A percentile compares a stretch with the other conserved stretches of the same genome.
phyloP scores from a whole-genome alignment of 2,888 invertebrate genomes.

The Catonia carolina region DNA sequence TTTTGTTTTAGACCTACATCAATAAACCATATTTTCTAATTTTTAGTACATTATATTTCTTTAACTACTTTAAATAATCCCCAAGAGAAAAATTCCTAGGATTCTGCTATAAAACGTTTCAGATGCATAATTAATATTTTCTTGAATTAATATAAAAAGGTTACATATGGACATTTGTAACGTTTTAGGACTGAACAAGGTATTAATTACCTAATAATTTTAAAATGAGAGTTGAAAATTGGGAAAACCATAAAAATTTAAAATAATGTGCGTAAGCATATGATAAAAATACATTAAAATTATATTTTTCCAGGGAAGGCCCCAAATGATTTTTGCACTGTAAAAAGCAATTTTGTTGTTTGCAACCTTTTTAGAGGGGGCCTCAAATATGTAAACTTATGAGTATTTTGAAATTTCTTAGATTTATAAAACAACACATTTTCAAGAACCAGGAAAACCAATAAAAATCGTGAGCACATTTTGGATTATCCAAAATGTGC shows the following conservation, averaged over 20 bases:
- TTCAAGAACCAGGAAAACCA: too few relatives aligned
- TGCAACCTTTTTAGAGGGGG: slow-evolving; percentile 7
- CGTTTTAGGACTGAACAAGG: background rate
- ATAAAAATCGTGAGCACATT: too few relatives aligned
- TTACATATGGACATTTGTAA: slow-evolving; percentile 1
- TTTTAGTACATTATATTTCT: background rate
- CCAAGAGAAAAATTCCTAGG: too few relatives aligned
- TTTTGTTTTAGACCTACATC: too few relatives aligned
- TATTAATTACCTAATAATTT: background rate
- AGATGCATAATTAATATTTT: background rate
- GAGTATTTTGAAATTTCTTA: too few relatives aligned
- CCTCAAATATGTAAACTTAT: too few relatives aligned
- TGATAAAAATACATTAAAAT: background rate
- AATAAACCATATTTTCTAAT: background rate
- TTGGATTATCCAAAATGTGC: too few relatives aligned
- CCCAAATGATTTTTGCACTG: background rate
- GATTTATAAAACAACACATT: too few relatives aligned
- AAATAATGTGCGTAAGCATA: background rate
- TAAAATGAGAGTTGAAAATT: background rate
- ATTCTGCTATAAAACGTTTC: background rate
- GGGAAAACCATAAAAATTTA: background rate
- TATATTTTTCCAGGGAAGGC: background rate
- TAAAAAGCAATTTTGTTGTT: slow-evolving; percentile 1
- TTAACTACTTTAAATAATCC: too few relatives aligned
- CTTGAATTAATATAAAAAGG: background rate